These are phyloP conservation scores for Catharus bicknelli DNA, from an alignment of 2,113 vertebrate genomes.

Conservation along the genomic window DNA sequence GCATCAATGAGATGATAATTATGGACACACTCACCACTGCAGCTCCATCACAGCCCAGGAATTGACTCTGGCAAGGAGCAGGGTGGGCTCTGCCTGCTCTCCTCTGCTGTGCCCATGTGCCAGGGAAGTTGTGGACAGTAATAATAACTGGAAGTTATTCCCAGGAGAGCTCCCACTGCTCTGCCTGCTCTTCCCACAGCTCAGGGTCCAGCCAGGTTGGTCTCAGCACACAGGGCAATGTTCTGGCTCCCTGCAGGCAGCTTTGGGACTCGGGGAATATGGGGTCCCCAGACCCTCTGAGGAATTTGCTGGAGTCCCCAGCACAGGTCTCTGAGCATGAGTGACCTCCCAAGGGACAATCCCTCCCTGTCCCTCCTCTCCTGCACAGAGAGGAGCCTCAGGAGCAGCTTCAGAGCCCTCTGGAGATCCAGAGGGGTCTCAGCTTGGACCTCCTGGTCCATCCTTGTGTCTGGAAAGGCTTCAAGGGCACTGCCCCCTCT, in stretches of 20 bases:
- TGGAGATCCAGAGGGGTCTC: background rate
- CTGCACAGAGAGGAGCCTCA: background rate
- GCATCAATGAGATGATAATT: slow-evolving; percentile 14
- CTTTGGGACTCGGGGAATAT: background rate
- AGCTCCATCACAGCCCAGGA: slow-evolving; percentile 24
- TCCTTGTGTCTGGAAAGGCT: background rate
- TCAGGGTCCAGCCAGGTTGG: background rate
- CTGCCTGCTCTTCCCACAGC: background rate
- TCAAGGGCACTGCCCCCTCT: background rate
- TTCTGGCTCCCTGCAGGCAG: background rate
- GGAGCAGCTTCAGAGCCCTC: background rate
- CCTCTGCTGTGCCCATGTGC: background rate
- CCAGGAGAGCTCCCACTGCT: accelerated
- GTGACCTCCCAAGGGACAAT: background rate
- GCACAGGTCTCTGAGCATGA: accelerated
- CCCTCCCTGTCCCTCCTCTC: background rate
- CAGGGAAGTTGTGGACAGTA: background rate
- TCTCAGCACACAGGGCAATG: background rate
- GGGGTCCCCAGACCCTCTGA: background rate
- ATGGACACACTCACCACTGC: background rate
- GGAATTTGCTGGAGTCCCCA: background rate
- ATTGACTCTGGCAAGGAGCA: accelerated
- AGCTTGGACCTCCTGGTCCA: background rate
- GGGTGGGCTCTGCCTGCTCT: background rate
- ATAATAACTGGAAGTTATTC: background rate